Conservation (phyloP, 2,888 invertebrate genomes). For the Sepiola atlantica region DNA sequence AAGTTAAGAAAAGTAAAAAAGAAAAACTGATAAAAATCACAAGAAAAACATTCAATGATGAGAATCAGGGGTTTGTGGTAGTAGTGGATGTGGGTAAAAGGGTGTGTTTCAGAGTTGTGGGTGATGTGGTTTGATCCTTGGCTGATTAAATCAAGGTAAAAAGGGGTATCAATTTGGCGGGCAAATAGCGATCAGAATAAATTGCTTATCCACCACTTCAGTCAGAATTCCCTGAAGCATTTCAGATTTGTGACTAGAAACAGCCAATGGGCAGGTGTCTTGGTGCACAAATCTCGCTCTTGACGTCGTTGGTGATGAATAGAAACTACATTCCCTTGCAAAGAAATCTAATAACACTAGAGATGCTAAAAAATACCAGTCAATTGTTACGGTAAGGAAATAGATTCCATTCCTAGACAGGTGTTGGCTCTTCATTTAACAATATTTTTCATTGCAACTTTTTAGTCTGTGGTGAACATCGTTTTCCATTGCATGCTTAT, state of each 20-base stretch:
- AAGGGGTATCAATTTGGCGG: background rate
- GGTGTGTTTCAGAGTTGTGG: too few species aligned
- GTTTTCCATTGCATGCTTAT: background rate
- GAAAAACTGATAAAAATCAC: too few species aligned
- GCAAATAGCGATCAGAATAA: background rate
- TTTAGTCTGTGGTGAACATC: background rate
- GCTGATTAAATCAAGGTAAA: constrained; percentile 23
- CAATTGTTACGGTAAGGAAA: constrained; percentile 32
- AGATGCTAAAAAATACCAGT: constrained; percentile 32
- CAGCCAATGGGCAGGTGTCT: constrained; percentile 32
- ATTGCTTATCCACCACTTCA: constrained; percentile 32
- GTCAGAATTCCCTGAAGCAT: background rate
- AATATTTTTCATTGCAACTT: background rate
- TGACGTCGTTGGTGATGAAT: background rate
- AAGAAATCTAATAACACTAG: constrained; percentile 21
- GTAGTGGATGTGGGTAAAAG: background rate
- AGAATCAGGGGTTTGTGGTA: background rate
- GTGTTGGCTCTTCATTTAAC: constrained; percentile 8
- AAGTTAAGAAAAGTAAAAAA: background rate
- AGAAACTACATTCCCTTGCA: background rate
- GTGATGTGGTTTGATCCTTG: background rate
- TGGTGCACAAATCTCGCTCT: background rate
- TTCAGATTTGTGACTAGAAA: constrained; percentile 19
- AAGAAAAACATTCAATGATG: background rate
- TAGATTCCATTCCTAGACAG: constrained; percentile 1